These are phyloP conservation scores for Tortrix viridana DNA, from an alignment of 2,888 invertebrate genomes.

Conservation along the genomic window DNA sequence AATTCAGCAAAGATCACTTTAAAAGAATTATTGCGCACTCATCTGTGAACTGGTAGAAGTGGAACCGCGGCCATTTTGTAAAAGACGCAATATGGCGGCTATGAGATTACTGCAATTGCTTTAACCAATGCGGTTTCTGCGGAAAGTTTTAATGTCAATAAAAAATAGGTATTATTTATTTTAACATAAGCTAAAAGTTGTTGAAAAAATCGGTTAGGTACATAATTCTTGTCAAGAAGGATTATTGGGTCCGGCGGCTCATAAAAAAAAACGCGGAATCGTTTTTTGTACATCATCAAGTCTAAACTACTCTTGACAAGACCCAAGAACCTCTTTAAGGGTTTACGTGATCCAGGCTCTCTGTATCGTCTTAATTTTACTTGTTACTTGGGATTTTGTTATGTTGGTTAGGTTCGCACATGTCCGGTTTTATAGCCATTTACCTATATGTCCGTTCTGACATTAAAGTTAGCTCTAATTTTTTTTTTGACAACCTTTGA, in stretches of 20 bases:
- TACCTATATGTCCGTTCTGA: background rate
- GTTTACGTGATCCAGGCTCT: background rate
- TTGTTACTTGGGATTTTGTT: constrained; percentile 23
- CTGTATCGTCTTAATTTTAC: constrained; percentile 18
- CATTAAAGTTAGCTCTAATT: background rate
- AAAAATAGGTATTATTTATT: background rate
- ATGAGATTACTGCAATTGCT: constrained; percentile 15
- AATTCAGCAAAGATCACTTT: constrained; percentile 29
- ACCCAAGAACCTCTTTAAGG: background rate
- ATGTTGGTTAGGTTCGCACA: background rate
- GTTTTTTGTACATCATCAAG: no score
- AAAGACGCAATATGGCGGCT: constrained; percentile 23
- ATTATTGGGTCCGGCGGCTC: no score
- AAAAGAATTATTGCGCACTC: constrained; percentile 34
- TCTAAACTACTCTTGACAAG: no score
- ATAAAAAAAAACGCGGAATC: no score
- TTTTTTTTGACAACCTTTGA: no score
- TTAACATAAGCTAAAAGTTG: background rate
- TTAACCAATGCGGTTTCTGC: constrained; percentile 12
- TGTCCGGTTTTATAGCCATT: background rate
- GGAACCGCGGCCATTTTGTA: constrained; percentile 22
- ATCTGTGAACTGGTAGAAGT: background rate
- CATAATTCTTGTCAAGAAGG: no score
- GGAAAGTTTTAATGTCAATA: background rate
- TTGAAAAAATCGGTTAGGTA: no score